A percentile compares a stretch with the other conserved stretches of the same genome.
Conservation (phyloP, 2,888 invertebrate genomes). For the Phyllotreta striolata region DNA sequence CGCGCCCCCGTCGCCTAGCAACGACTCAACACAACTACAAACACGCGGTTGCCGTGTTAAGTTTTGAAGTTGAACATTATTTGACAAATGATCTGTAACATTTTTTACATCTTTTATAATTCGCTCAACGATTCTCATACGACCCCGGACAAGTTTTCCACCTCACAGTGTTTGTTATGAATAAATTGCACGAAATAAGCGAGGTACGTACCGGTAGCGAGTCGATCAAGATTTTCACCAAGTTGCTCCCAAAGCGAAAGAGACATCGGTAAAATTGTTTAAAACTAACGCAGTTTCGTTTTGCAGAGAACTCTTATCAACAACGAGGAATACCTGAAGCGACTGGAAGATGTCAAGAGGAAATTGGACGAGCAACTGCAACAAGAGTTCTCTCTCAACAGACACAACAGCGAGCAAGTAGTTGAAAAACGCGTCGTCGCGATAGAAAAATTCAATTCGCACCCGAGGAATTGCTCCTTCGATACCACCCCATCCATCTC, state of each 20-base stretch:
- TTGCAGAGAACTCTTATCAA: conserved; percentile 30
- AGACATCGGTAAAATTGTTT: too few species aligned
- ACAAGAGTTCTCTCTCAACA: conserved; percentile 11
- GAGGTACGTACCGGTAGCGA: conserved; percentile 31
- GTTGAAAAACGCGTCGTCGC: not conserved
- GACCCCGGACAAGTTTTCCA: conserved; percentile 7
- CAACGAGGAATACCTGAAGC: conserved; percentile 29
- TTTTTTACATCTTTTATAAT: conserved; percentile 32
- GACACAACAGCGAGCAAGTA: not conserved
- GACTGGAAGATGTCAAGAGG: conserved; percentile 22
- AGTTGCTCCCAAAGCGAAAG: too few species aligned
- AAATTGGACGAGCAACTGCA: conserved; percentile 27
- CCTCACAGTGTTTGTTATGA: conserved; percentile 32
- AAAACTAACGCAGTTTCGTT: not conserved
- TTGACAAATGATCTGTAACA: conserved; percentile 21
- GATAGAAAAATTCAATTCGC: conserved; percentile 19
- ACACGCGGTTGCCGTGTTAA: conserved; percentile 35
- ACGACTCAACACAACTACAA: conserved; percentile 4
- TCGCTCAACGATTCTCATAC: conserved; percentile 1
- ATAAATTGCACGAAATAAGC: conserved; percentile 33
- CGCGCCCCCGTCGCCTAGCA: too few species aligned
- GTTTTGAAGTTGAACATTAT: conserved; percentile 13
- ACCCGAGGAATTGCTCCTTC: conserved; percentile 28
- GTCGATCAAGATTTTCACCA: not conserved
- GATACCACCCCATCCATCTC: conserved; percentile 34